Percentiles rank a stretch among this genome's conserved stretches.
Evolutionary conservation across 2,888 invertebrate genomes (phyloP).

Genomic region (Furcula furcula): DNA sequence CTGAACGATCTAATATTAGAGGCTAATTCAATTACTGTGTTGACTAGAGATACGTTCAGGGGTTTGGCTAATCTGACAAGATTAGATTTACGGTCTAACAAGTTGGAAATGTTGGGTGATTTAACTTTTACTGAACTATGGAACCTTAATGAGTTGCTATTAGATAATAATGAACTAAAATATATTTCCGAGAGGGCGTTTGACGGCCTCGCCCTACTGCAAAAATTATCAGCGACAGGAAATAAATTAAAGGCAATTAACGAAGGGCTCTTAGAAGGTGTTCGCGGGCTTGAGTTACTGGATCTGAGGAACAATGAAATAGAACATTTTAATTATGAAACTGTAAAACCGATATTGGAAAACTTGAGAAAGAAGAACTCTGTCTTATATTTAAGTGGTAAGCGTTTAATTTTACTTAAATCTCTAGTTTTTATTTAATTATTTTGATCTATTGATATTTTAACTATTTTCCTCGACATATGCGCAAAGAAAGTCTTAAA

Average conservation of each 20-base stretch:
- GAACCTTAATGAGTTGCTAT: constrained; percentile 85
- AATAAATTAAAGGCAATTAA: constrained; percentile 88
- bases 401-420: constrained; percentile 37
- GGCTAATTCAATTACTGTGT: constrained; percentile 86
- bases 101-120: constrained; percentile 89
- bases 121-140: constrained; percentile 90
- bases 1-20: constrained; percentile 91
- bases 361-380: constrained; percentile 84
- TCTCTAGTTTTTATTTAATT: no score
- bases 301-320: constrained; percentile 90
- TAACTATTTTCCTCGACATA: neutral
- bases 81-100: constrained; percentile 88
- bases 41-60: constrained; percentile 89
- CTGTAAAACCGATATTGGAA: constrained; percentile 87
- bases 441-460: neutral
- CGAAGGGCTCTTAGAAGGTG: constrained; percentile 87
- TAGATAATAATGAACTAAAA: constrained; percentile 87
- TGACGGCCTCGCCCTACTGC: constrained; percentile 87
- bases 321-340: constrained; percentile 88
- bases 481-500: neutral
- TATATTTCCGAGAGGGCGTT: constrained; percentile 90
- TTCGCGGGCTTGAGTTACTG: constrained; percentile 87
- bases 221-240: constrained; percentile 87
- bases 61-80: constrained; percentile 87
- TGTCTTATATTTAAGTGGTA: constrained; percentile 72